Conservation (phyloP, 53 echinoderm and acorn worm genomes). For the Zoroaster sp. region DNA sequence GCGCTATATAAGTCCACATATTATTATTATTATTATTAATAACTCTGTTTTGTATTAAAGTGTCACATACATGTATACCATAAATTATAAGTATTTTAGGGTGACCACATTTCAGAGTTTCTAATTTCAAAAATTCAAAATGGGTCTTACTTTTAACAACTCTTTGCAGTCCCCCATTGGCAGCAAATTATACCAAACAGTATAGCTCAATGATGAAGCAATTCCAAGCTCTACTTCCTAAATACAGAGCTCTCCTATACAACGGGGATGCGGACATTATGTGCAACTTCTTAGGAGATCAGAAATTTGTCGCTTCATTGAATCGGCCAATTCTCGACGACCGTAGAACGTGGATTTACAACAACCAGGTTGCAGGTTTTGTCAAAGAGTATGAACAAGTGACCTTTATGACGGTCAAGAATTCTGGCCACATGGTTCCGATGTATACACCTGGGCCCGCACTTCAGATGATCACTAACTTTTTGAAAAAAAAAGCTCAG, state of each 20-base stretch:
- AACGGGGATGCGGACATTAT: slow-evolving; percentile 84
- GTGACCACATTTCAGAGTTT: no score
- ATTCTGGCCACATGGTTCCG: slow-evolving; percentile 94
- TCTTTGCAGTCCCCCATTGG: slow-evolving; percentile 54
- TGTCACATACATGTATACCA: no score
- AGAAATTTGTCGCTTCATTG: slow-evolving; percentile 78
- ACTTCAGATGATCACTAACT: slow-evolving; percentile 86
- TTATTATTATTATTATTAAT: no score
- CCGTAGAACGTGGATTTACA: slow-evolving; percentile 74
- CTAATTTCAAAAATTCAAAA: no score
- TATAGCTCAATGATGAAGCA: slow-evolving; percentile 59
- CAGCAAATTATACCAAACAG: slow-evolving; percentile 60
- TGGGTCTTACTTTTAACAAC: no score
- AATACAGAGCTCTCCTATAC: slow-evolving; percentile 76
- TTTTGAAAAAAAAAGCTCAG: slow-evolving; percentile 69
- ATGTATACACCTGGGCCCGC: slow-evolving; percentile 77
- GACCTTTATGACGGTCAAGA: slow-evolving; percentile 93
- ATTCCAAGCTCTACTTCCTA: slow-evolving; percentile 57
- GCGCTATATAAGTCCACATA: no score
- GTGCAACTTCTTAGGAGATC: slow-evolving; percentile 84
- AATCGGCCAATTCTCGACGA: slow-evolving; percentile 11
- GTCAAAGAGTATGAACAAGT: slow-evolving; percentile 68
- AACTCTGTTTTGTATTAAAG: no score
- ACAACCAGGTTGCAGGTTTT: slow-evolving; percentile 89
- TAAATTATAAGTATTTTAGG: no score